Base-by-base conservation (phyloP, 2,888 invertebrate species). In the Odontomyia ornata region DNA sequence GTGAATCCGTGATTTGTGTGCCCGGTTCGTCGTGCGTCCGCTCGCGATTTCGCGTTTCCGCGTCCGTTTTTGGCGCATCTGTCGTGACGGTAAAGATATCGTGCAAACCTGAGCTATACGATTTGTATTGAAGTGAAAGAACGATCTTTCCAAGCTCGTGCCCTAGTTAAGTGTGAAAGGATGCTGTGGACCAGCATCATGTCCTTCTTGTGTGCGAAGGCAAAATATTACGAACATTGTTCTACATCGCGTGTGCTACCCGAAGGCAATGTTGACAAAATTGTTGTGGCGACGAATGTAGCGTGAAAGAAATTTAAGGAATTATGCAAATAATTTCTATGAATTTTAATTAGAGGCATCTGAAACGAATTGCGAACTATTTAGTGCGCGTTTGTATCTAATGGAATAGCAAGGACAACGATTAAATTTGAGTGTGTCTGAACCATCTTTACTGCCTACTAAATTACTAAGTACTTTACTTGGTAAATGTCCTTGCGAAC, bases 21-120 rank as follows among this genome's bases (percentile, higher is more conserved):
- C 25, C 64, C 43, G 67, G 67, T 46, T 13, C 1, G 18, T 36
- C 60, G 67, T 27, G 15, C 30, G 30, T 11, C 28, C 27, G 30
- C 60, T 64, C 64, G 64, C 30, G 30, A 28, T 64, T 64, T 28
- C 64, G 64, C 30, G 30, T 64, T 64, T 64, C 64, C 64, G 64
- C 64, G 11, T 64, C 64, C 64, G 64, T 9, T 25, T 25, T 18
- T 11, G 43, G 43, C 18, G 36, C 15, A 36, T 9, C 13, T n/a
- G 7, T 18, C 60, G 60, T 13, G 43, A 65, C 65, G 21, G 65
- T 43, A 60, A 60, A 25, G 9, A 23, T 21, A 69, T 69, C 64
- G 30, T 9, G 23, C 57, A 15, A 15, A 9, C 64, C 25, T 7
- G 15, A 46, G 64, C 30, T 25, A 3, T 23, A 1, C 57, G 57